phyloP scores from a whole-genome alignment of 2,113 vertebrate genomes.

The Paralichthys olivaceus region DNA sequence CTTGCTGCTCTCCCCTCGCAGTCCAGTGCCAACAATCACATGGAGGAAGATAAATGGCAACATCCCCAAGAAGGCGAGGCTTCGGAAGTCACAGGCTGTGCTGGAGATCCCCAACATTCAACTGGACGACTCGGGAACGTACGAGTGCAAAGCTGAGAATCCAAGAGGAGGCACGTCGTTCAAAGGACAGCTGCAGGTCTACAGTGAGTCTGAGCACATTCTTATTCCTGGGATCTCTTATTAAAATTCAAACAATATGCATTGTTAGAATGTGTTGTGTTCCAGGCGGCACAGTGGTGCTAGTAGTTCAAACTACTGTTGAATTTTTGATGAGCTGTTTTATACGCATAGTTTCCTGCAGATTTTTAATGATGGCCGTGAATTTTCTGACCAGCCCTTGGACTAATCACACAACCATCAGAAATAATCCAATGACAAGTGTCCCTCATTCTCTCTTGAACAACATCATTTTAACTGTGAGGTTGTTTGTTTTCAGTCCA shows the following conservation, averaged over 20 bases:
- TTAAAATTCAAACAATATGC: no score
- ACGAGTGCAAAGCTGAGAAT: slow-evolving; percentile 97
- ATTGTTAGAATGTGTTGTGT: no score
- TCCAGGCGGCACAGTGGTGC: no score
- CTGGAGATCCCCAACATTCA: slow-evolving; percentile 96
- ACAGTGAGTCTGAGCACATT: slow-evolving; percentile 87
- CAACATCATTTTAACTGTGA: no score
- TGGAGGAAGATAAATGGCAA: slow-evolving; percentile 97
- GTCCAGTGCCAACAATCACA: slow-evolving; percentile 96
- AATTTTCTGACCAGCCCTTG: slow-evolving; percentile 13
- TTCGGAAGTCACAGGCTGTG: slow-evolving; percentile 95
- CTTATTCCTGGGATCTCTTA: background rate
- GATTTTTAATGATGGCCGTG: slow-evolving; percentile 1
- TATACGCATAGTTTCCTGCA: background rate
- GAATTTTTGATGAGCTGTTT: background rate
- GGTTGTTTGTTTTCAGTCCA: background rate
- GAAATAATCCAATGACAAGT: slow-evolving; percentile 9
- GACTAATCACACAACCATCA: slow-evolving; percentile 28
- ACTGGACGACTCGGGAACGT: slow-evolving; percentile 91
- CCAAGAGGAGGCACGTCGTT: slow-evolving; percentile 92
- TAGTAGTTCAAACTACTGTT: background rate
- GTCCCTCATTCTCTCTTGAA: background rate
- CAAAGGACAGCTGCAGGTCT: slow-evolving; percentile 95
- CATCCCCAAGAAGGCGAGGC: slow-evolving; percentile 93
- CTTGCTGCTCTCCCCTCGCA: slow-evolving; percentile 68